Percentiles rank a stretch among this genome's conserved stretches.
Evolutionary conservation across 92 coral and sea anemone genomes (phyloP).

Genomic region (Virgularia gustaviana): DNA sequence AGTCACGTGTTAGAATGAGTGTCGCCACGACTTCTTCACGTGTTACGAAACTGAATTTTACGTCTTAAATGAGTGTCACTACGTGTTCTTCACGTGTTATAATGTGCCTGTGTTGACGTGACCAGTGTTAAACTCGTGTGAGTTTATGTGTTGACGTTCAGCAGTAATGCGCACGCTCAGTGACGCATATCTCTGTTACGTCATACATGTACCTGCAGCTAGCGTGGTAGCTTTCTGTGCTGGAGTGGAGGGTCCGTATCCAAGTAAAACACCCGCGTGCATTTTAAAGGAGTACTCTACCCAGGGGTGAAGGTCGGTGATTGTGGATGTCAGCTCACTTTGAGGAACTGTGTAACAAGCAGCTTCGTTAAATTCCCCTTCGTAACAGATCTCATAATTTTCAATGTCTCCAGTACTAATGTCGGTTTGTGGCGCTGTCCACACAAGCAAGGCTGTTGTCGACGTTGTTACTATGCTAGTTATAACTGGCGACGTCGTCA

Average conservation of each 20-base stretch:
- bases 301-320: constrained; percentile 19
- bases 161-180: too few species aligned
- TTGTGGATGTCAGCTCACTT: neutral
- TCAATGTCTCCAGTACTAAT: constrained; percentile 1
- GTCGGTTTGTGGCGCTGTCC: neutral
- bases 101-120: too few species aligned
- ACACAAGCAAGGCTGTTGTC: neutral
- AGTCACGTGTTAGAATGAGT: too few species aligned
- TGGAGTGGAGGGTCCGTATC: constrained; percentile 9
- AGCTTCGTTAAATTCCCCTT: neutral
- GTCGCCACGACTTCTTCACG: too few species aligned
- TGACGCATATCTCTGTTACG: too few species aligned
- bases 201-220: constrained; percentile 2
- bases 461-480: neutral
- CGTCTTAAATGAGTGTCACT: too few species aligned
- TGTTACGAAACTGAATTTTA: too few species aligned
- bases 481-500: constrained; percentile 7
- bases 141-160: too few species aligned
- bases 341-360: neutral
- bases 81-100: too few species aligned
- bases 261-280: constrained; percentile 17
- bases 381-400: constrained; percentile 15
- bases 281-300: neutral
- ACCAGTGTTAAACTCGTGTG: too few species aligned
- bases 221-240: neutral